These are phyloP conservation scores for Falcaria lacertinaria DNA, from an alignment of 2,888 invertebrate genomes.

Conservation along the genomic window DNA sequence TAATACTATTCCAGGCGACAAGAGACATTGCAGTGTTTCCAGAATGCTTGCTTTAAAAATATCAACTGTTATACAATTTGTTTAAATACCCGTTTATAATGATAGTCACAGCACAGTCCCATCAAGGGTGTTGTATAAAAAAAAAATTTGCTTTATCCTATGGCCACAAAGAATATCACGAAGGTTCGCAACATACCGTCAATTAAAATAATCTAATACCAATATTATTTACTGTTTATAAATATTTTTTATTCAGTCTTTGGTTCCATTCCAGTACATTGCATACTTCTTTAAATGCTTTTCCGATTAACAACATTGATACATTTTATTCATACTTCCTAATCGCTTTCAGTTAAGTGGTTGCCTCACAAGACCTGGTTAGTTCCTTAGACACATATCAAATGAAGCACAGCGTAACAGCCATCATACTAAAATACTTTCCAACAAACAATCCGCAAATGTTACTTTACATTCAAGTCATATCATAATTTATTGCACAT, in stretches of 20 bases:
- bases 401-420: constrained; percentile 29
- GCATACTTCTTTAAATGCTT: constrained; percentile 49
- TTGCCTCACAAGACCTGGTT: constrained; percentile 12
- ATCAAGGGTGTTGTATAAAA: constrained; percentile 8
- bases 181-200: constrained; percentile 31
- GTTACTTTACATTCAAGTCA: constrained; percentile 18
- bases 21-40: neutral
- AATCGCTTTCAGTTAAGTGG: constrained; percentile 11
- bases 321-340: constrained; percentile 37
- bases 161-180: constrained; percentile 23
- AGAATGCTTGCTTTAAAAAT: constrained; percentile 1
- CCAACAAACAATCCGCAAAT: neutral
- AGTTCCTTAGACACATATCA: constrained; percentile 42
- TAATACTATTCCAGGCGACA: neutral
- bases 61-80: constrained; percentile 1
- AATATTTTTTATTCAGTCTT: constrained; percentile 68
- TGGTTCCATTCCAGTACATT: constrained; percentile 67
- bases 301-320: constrained; percentile 31
- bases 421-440: constrained; percentile 26
- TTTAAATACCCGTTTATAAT: neutral
- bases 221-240: constrained; percentile 63
- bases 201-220: constrained; percentile 58
- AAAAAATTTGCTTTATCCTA: constrained; percentile 20
- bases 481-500: constrained; percentile 57
- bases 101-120: constrained; percentile 1